phyloP scores from a whole-genome alignment of 2,113 vertebrate genomes.

The Tyto alba region DNA sequence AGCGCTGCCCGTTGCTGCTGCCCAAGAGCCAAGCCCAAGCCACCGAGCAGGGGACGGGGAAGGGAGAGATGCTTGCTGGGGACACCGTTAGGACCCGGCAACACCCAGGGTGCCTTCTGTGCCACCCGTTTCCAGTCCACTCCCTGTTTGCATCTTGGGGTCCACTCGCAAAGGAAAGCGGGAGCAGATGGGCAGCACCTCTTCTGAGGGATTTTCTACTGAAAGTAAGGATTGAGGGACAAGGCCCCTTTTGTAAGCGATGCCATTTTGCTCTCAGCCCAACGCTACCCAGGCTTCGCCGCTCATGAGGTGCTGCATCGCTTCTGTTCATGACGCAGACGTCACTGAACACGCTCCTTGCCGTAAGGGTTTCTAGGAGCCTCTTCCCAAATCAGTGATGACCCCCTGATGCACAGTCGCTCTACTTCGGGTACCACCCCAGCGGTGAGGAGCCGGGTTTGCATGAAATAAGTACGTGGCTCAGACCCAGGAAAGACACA shows the following conservation, averaged over 20 bases:
- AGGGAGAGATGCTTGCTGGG: neutral
- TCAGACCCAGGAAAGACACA: neutral
- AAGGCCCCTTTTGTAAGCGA: rapidly evolving
- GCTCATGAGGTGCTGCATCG: neutral
- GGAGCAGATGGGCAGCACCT: neutral
- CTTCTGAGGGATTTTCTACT: neutral
- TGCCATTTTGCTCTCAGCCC: neutral
- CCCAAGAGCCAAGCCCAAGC: neutral
- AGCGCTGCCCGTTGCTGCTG: neutral
- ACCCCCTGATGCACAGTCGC: rapidly evolving
- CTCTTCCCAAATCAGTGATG: neutral
- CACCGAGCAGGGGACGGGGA: neutral
- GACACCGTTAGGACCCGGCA: rapidly evolving
- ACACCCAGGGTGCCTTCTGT: neutral
- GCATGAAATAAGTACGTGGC: neutral
- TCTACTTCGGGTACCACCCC: neutral
- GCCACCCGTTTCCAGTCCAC: neutral
- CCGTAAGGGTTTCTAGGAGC: neutral
- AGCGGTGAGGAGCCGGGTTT: neutral
- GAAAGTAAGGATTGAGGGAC: neutral
- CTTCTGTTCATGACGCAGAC: neutral
- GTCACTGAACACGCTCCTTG: neutral
- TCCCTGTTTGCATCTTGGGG: neutral
- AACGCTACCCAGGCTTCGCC: neutral
- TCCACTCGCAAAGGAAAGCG: neutral